Evolutionary conservation across 64 coral and sea anemone species (phyloP).

Genomic region (Montipora sp.): DNA sequence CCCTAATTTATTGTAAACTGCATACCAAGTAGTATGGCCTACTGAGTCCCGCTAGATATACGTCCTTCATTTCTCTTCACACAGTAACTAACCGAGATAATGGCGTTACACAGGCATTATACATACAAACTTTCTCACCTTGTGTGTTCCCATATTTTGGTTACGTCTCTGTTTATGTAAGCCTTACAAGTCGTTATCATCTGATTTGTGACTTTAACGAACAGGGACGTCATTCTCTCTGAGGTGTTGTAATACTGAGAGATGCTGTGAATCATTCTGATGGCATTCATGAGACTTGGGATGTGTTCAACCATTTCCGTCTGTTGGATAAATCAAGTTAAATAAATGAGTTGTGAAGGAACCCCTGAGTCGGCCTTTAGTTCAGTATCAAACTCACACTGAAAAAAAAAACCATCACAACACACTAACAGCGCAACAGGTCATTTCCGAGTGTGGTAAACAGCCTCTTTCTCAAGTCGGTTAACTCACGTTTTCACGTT

Average conservation of each 20-base stretch:
- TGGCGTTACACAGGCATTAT: not conserved
- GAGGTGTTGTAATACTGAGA: constrained; percentile 99
- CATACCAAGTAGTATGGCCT: no score
- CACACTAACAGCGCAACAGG: no score
- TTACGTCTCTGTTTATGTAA: constrained; percentile 88
- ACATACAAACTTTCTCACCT: constrained; percentile 45
- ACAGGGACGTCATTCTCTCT: constrained; percentile 96
- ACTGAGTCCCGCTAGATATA: no score
- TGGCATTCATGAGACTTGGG: constrained; percentile 95
- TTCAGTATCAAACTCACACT: no score
- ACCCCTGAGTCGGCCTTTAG: not conserved
- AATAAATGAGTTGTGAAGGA: not conserved
- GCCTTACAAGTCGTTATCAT: constrained; percentile 99
- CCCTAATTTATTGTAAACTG: no score
- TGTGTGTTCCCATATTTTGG: constrained; percentile 92
- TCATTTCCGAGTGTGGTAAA: no score
- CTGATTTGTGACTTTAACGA: constrained; percentile 99
- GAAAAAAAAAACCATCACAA: no score
- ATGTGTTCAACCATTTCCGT: constrained; percentile 94
- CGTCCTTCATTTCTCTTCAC: no score
- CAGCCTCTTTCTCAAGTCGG: no score
- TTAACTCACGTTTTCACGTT: no score
- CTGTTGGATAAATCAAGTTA: constrained; percentile 17
- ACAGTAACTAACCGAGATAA: no score
- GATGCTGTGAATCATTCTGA: constrained; percentile 96